Base-by-base conservation (phyloP, 2,797 vertebrate species). In the Enteromius radiatus region DNA sequence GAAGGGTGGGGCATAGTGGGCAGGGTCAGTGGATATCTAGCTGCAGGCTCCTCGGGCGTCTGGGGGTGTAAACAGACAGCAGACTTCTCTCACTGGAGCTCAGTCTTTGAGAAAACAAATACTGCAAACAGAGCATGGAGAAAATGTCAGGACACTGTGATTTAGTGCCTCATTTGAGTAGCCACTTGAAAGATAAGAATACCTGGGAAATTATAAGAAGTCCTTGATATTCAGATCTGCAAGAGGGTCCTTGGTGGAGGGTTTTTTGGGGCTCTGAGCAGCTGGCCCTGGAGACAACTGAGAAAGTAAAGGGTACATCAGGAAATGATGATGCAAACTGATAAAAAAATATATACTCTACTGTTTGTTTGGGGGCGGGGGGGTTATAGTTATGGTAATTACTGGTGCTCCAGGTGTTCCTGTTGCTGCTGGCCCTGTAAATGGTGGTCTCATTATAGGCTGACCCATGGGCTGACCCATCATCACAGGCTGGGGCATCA, bases 141-240 rank as follows among this genome's bases (percentile, higher is more conserved):
- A 78, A 45, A 68, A n/a, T 41, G 56, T 33, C 31, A 36, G 2
- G 0, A 12, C 64, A 12, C 36, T n/a, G 49, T 56, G 3, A 59
- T 49, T 36, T 47, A 47, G 28, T 67, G 78, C 17, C 23, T 56
- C 33, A 41, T 14, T 64, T 21, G 8, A 26, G 31, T 26, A 38
- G 63, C 10, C n/a, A 14, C 9, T 26, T 4, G 64, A 23, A 68
- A 67, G 12, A 52, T 54, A 68, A 68, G 4, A 0, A 78, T 85
- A 88, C 87, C 85, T 85, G 47, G 15, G 47, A 83, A 70, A 92
- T 98, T 98, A 99, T 95, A 99, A 97, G 97, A 99, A 99, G 95
- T 99, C 98, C 95, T 99, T 99, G 95, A 99, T 98, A 94, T 99
- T 96, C 88, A 99, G 96, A 90, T 99, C 98, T 92, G 97, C 97